Base-by-base conservation (phyloP, 2,888 invertebrate species). In the Zeuzera pyrina region DNA sequence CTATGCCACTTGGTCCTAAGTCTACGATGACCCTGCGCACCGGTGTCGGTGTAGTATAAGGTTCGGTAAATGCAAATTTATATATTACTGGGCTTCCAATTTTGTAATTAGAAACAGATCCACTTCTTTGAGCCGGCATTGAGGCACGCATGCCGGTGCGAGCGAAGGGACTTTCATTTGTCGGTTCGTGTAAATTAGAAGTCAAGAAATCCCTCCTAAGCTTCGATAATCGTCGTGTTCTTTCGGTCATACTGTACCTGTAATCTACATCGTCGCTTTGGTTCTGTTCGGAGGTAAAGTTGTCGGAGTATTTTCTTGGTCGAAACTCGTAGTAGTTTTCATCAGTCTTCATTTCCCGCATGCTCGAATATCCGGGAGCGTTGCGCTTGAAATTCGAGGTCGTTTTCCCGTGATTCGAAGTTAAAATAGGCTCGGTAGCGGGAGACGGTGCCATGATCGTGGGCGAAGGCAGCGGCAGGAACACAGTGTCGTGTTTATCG, bases 51-150 rank as follows among this genome's bases (percentile, higher is more conserved):
- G 83, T 77, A 8, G 67, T 50, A 38, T 76, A 84, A 15, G 83
- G 84, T 41, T 84, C 84, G 27, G 83, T 81, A 44, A 84, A 84
- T 12, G 84, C 83, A 39, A 84, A 84, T 56, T 84, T 84, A 50
- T 70, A 76, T 39, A 83, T 52, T 49, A 77, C 84, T 12, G 78
- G 77, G 46, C 77, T 79, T 49, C 76, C 78, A 40, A 78, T 72
- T 57, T 79, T 83, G 52, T 81, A 83, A 41, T 57, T 73, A 21
- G 62, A 45, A 12, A 68, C 59, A 6, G 67, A 55, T n/a, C n/a
- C n/a, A 8, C 56, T 48, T 38, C 60, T 66, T 38, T 66, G 65
- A 11, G 55, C 63, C 8, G 81, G 83, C 49, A 83, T 56, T 1
- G 83, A 79, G 11, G 81, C 70, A 25, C 83, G 65, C 12, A 61